phyloP scores from a whole-genome alignment of 2,797 vertebrate genomes.

The Tarsius wallacei region DNA sequence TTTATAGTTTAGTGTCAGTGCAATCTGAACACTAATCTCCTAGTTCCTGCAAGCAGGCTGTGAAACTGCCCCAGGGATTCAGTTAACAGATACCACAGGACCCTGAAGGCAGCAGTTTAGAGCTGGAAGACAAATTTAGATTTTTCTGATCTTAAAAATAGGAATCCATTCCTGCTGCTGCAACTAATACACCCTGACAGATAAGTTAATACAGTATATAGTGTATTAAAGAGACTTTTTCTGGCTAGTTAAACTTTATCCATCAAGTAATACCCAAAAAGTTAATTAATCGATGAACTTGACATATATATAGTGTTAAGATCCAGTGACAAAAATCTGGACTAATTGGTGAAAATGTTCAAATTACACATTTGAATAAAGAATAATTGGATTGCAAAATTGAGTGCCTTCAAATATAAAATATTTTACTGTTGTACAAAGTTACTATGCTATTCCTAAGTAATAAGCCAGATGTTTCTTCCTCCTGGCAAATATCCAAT shows the following conservation, averaged over 20 bases:
- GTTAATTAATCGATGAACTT: background rate
- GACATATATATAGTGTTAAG: slow-evolving; percentile 2
- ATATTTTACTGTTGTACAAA: background rate
- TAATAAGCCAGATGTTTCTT: slow-evolving; percentile 7
- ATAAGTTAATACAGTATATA: background rate
- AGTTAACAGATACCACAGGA: slow-evolving; percentile 35
- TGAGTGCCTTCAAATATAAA: slow-evolving; percentile 50
- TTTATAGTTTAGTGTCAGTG: slow-evolving; percentile 1
- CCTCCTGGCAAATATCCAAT: slow-evolving; percentile 14
- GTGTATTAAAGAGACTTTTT: slow-evolving; percentile 25
- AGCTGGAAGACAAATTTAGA: background rate
- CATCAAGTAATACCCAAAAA: background rate
- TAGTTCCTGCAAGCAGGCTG: slow-evolving; percentile 2
- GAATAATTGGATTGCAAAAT: slow-evolving; percentile 24
- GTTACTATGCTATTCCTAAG: slow-evolving; percentile 16
- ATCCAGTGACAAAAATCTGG: slow-evolving; percentile 53
- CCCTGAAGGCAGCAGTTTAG: slow-evolving; percentile 13
- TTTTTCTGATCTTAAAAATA: slow-evolving; percentile 74
- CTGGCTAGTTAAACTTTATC: slow-evolving; percentile 25
- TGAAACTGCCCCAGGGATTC: slow-evolving; percentile 1
- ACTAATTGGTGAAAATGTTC: slow-evolving; percentile 60
- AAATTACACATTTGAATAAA: slow-evolving; percentile 27
- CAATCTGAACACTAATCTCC: background rate
- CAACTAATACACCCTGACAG: slow-evolving; percentile 7
- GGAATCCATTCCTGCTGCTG: slow-evolving; percentile 26